A percentile compares a stretch with the other conserved stretches of the same genome.
Evolutionary conservation across 2,888 invertebrate genomes (phyloP).

Genomic region (Caenorhabditis zanzibari): DNA sequence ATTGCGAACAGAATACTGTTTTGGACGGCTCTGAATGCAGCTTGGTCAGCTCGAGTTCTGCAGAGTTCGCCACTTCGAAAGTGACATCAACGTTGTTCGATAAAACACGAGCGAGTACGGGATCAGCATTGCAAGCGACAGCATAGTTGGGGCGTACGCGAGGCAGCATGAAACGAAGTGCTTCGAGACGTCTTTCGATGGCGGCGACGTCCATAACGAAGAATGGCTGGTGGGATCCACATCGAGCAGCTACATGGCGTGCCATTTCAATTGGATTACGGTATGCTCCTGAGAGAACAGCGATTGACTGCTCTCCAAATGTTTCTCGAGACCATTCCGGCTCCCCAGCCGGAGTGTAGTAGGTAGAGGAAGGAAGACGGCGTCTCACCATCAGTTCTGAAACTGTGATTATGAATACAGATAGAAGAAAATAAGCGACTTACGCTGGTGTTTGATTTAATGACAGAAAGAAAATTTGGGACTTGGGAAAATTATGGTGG

Average conservation of each 20-base stretch:
- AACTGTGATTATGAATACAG: not conserved
- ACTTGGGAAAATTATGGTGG: conserved; percentile 65
- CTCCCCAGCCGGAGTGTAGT: conserved; percentile 67
- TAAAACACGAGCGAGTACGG: conserved; percentile 86
- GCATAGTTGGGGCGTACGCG: conserved; percentile 85
- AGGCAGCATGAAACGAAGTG: conserved; percentile 89
- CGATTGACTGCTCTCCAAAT: conserved; percentile 70
- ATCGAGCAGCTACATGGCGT: conserved; percentile 70
- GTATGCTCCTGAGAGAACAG: conserved; percentile 63
- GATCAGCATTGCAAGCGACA: conserved; percentile 96
- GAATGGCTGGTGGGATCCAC: conserved; percentile 74
- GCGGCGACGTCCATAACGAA: conserved; percentile 81
- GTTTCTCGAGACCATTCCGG: conserved; percentile 67
- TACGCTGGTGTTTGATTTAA: conserved; percentile 7
- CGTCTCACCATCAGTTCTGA: conserved; percentile 69
- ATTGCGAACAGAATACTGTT: conserved; percentile 57
- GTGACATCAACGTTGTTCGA: conserved; percentile 88
- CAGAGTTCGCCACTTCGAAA: conserved; percentile 88
- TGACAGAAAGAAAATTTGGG: not conserved
- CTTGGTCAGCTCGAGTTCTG: conserved; percentile 59
- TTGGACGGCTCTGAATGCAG: conserved; percentile 57
- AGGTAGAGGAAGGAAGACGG: conserved; percentile 72
- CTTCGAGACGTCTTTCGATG: conserved; percentile 71
- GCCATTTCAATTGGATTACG: conserved; percentile 68
- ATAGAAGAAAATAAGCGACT: not conserved